Base-by-base conservation (phyloP, 2,888 invertebrate species). In the Pristionchus fissidentatus region DNA sequence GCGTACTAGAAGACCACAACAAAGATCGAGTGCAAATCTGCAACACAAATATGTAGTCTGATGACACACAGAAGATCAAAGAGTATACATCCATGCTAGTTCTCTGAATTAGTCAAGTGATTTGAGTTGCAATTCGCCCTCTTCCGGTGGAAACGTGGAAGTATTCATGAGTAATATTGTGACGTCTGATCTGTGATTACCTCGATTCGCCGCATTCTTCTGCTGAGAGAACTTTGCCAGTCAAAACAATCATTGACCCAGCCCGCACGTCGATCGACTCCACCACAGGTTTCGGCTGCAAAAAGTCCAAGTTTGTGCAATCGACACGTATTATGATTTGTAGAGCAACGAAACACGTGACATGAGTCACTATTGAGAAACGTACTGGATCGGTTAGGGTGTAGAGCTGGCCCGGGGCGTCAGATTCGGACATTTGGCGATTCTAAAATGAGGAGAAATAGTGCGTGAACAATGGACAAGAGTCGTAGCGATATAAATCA, bases 1-100 rank as follows among this genome's bases (percentile, higher is more conserved):
- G 70, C 89, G 86, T 46, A 91, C 88, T 5, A 91, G 83, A 15
- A 88, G 85, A 10, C 91, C 91, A 80, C 91, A 92, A 83, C 91
- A 91, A 35, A 91, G 83, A 85, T 91, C 91, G 57, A 91, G 87
- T 32, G 84, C 38, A 85, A 91, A 91, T 79, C 90, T 88, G 70
- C 29, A 85, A 83, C 13, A 0, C 43, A 46, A 46, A 29, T 19
- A 55, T n/a, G 19, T 15, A 46, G 19, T 19, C 62, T 5, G 13
- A 10, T 29, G 8, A 70, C n/a, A 41, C n/a, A 41, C 26, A 43
- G n/a, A 35, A 41, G 41, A 70, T 41, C 70, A 70, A 41, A n/a
- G 22, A 70, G 41, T 38, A 70, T 26, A 70, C 26, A 70, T 26
- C 43, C n/a, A 41, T 19, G n/a, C 19, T 70, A 70, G 26, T 70